These are phyloP conservation scores for Eolophus roseicapilla DNA, from an alignment of 2,113 vertebrate species.

Conservation along the genomic window DNA sequence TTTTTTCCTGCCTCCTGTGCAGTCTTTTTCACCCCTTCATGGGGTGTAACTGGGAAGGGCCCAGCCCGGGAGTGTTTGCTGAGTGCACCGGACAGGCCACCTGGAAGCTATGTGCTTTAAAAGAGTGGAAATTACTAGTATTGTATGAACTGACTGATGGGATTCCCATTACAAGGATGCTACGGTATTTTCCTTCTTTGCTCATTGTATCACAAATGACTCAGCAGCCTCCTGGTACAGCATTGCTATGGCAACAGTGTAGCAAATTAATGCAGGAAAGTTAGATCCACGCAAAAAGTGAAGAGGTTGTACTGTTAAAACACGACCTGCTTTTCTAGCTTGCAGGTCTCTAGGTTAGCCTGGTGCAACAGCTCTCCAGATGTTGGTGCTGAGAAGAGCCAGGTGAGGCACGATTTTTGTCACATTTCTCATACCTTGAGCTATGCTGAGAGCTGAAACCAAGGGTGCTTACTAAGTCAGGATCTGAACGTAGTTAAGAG, in stretches of 20 bases:
- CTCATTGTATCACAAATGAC: not conserved
- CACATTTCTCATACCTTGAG: not conserved
- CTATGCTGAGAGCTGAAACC: not conserved
- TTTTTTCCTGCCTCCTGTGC: not conserved
- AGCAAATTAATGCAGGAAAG: not conserved
- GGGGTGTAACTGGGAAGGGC: not conserved
- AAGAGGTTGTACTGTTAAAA: not conserved
- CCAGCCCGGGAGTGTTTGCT: not conserved
- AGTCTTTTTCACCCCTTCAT: not conserved
- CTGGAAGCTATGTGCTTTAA: not conserved
- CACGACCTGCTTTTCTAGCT: not conserved
- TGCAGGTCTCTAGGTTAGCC: not conserved
- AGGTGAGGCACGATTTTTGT: not conserved
- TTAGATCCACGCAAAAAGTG: not conserved
- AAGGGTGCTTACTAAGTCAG: not conserved
- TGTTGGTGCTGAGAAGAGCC: not conserved
- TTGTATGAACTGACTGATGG: not conserved
- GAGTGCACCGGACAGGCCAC: accelerated
- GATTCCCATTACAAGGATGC: not conserved
- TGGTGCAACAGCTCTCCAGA: not conserved
- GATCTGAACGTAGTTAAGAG: not conserved
- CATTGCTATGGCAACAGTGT: not conserved
- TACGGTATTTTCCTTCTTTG: not conserved
- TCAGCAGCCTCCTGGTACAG: not conserved
- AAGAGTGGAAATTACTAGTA: not conserved